Conservation (phyloP, 2,888 invertebrate genomes). For the Callosobruchus maculatus region DNA sequence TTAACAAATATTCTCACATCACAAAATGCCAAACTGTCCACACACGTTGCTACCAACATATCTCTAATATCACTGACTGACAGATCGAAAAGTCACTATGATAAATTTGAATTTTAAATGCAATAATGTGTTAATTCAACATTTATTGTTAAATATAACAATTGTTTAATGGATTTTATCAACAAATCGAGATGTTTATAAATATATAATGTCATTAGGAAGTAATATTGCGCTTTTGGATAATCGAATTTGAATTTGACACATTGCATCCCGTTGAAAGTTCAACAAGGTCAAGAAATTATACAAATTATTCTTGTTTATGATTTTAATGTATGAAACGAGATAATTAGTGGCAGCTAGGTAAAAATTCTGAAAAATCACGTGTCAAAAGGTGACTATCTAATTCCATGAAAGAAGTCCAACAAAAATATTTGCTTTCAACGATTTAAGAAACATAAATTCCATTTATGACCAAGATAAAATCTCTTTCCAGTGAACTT, state of each 20-base stretch:
- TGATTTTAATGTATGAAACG: background rate
- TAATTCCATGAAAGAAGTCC: background rate
- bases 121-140: background rate
- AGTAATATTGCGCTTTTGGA: background rate
- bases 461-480: background rate
- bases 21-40: constrained; percentile 53
- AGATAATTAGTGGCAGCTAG: background rate
- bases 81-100: constrained; percentile 30
- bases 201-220: background rate
- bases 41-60: constrained; percentile 49
- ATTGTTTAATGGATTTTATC: background rate
- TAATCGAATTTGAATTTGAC: background rate
- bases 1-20: constrained; percentile 49
- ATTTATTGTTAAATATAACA: background rate
- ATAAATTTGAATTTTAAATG: constrained; percentile 25
- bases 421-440: background rate
- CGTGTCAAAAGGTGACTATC: background rate
- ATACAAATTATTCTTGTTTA: background rate
- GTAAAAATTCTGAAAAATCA: background rate
- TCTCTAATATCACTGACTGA: constrained; percentile 24
- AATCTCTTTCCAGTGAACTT: background rate
- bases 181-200: background rate
- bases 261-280: background rate
- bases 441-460: background rate
- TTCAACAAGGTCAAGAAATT: background rate